phyloP scores from a whole-genome alignment of 2,113 vertebrate species.

The Varanus komodoensis region DNA sequence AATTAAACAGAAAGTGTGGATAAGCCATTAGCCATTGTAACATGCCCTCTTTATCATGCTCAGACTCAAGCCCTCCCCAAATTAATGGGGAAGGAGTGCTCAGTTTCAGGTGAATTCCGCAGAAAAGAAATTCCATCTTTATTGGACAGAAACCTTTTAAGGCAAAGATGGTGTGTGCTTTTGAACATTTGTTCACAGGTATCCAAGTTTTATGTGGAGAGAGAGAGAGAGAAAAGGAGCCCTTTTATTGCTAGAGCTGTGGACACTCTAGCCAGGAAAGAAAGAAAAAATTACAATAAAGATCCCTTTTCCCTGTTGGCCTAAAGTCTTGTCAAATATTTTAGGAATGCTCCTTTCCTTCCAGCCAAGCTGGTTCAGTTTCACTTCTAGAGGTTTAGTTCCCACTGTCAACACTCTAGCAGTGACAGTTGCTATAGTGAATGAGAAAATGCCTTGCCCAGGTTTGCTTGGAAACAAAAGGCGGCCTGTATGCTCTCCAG shows the following conservation, averaged over 20 bases:
- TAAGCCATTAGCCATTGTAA: background rate
- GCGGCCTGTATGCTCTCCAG: slow-evolving; percentile 67
- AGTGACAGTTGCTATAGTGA: slow-evolving; percentile 75
- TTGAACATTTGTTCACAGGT: background rate
- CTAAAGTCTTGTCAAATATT: slow-evolving; percentile 67
- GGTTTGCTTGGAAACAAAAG: slow-evolving; percentile 69
- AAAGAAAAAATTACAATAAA: slow-evolving; percentile 48
- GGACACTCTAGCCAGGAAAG: slow-evolving; percentile 56
- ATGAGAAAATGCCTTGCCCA: slow-evolving; percentile 64
- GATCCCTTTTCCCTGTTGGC: slow-evolving; percentile 52
- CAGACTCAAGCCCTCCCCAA: background rate
- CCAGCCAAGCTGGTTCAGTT: slow-evolving; percentile 72
- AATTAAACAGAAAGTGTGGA: background rate
- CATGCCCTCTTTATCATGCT: background rate
- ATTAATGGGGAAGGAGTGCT: background rate
- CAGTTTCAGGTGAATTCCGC: background rate
- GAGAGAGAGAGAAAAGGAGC: background rate
- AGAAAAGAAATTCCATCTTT: background rate
- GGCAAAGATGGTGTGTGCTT: background rate
- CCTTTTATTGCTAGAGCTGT: slow-evolving; percentile 11
- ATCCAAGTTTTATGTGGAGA: slow-evolving; percentile 18
- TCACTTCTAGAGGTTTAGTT: slow-evolving; percentile 63
- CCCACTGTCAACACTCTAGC: slow-evolving; percentile 71
- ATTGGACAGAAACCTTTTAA: background rate
- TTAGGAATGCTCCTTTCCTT: slow-evolving; percentile 74